Percentiles rank a stretch among this genome's conserved stretches.
Conservation (phyloP, 2,888 invertebrate species). For the Nymphalis c-album region DNA sequence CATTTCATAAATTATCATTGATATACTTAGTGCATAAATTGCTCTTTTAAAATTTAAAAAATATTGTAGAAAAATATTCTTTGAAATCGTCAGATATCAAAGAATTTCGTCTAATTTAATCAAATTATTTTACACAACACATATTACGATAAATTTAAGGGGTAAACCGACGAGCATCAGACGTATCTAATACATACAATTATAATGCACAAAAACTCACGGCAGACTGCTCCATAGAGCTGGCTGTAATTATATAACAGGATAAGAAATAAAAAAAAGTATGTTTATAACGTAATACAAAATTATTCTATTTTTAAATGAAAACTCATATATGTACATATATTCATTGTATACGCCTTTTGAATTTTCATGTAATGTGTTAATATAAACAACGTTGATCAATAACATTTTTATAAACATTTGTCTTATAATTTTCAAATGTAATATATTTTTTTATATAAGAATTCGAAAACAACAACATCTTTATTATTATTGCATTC, state of each 20-base stretch:
- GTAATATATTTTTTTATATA: slow-evolving; percentile 16
- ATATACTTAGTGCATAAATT: slow-evolving; percentile 74
- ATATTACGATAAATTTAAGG: slow-evolving; percentile 42
- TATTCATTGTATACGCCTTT: not conserved
- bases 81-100: slow-evolving; percentile 69
- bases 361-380: not conserved
- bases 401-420: slow-evolving; percentile 22
- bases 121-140: slow-evolving; percentile 52
- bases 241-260: not conserved
- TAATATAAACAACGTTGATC: slow-evolving; percentile 19
- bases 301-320: no score
- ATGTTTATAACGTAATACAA: no score
- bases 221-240: slow-evolving; percentile 29
- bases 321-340: no score
- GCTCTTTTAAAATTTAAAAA: slow-evolving; percentile 72
- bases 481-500: slow-evolving; percentile 15
- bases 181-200: slow-evolving; percentile 5
- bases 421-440: slow-evolving; percentile 10
- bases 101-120: slow-evolving; percentile 66
- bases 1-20: slow-evolving; percentile 65
- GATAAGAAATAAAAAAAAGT: not conserved
- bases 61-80: slow-evolving; percentile 81
- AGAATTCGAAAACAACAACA: slow-evolving; percentile 14
- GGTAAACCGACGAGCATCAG: slow-evolving; percentile 24
- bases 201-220: slow-evolving; percentile 28